Conservation (phyloP, 2,113 vertebrate species). For the Pomatostomus ruficeps region DNA sequence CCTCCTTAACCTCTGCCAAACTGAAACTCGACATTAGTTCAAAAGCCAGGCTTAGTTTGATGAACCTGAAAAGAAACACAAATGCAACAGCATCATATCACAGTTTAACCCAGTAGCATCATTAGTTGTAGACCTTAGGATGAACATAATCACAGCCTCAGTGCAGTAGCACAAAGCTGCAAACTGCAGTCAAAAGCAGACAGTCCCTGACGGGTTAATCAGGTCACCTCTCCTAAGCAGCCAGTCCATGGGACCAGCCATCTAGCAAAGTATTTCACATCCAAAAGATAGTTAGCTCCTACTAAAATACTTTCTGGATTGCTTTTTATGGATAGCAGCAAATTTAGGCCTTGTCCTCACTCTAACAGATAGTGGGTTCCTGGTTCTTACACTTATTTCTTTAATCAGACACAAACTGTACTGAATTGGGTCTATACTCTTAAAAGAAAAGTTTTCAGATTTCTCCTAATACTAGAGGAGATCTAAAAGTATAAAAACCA, state of each 20-base stretch:
- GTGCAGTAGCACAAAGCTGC: background rate
- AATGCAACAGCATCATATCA: background rate
- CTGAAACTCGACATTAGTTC: background rate
- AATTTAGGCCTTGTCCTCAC: background rate
- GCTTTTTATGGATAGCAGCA: background rate
- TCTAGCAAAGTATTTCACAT: background rate
- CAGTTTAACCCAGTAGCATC: background rate
- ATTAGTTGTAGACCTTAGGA: background rate
- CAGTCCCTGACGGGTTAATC: background rate
- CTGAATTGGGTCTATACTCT: background rate
- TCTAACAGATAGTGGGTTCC: fast-evolving
- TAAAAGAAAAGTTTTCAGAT: background rate
- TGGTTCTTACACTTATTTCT: background rate
- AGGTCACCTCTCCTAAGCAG: background rate
- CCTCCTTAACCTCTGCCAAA: background rate
- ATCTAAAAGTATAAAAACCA: background rate
- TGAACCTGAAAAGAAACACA: background rate
- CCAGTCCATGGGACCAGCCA: background rate
- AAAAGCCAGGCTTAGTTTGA: background rate
- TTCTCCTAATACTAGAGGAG: background rate
- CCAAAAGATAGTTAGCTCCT: background rate
- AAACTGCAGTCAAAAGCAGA: background rate
- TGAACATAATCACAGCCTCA: background rate
- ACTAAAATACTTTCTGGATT: background rate
- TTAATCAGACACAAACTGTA: background rate